Evolutionary conservation across 1,140 invertebrate genomes (phyloP).

Genomic region (Cotesia typhae): DNA sequence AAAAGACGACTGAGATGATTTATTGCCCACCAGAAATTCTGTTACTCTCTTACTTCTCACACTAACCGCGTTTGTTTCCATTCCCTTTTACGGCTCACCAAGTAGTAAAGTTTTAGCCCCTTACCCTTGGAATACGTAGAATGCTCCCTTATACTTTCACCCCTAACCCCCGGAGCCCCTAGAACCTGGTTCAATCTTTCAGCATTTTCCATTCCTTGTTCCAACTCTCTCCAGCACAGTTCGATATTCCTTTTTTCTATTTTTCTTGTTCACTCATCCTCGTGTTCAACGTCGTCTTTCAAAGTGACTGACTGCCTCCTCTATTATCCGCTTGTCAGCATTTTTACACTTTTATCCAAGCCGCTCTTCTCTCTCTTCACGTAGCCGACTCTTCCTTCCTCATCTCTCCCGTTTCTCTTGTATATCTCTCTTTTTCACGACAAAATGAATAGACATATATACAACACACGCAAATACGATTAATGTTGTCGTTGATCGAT

Average conservation of each 20-base stretch:
- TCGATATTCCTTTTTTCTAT: conserved; percentile 10
- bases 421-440: background rate
- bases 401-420: background rate
- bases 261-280: conserved; percentile 39
- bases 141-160: background rate
- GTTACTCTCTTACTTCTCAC: conserved; percentile 58
- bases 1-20: conserved; percentile 61
- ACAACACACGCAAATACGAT: conserved; percentile 36
- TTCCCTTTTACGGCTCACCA: conserved; percentile 64
- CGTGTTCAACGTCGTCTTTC: conserved; percentile 64
- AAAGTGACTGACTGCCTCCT: conserved; percentile 67
- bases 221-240: conserved; percentile 13
- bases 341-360: conserved; percentile 66
- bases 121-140: background rate
- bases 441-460: background rate
- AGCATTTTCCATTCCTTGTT: conserved; percentile 8
- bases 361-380: conserved; percentile 7
- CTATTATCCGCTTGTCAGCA: conserved; percentile 68
- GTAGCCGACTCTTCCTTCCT: conserved; percentile 14
- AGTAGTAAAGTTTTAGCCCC: conserved; percentile 35
- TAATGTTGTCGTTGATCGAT: conserved; percentile 42
- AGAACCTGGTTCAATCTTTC: background rate
- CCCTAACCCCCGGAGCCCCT: background rate
- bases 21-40: conserved; percentile 65
- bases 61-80: conserved; percentile 64